Percentiles rank a stretch among this genome's conserved stretches.
These are phyloP conservation scores for Astropecten irregularis DNA, from an alignment of 53 echinoderm and acorn worm genomes.

Conservation along the genomic window DNA sequence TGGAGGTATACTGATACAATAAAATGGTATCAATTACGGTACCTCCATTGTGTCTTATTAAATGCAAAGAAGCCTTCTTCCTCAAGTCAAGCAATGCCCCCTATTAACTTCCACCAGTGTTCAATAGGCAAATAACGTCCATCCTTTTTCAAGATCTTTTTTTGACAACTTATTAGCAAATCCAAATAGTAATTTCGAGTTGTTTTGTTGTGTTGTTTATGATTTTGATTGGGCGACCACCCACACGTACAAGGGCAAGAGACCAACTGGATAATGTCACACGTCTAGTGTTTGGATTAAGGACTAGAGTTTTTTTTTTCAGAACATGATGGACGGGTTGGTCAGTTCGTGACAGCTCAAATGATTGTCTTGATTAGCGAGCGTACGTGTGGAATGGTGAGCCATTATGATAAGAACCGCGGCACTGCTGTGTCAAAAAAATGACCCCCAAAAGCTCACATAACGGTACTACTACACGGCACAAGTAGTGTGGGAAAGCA, in stretches of 20 bases:
- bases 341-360: constrained; percentile 17
- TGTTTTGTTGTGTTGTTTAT: constrained; percentile 49
- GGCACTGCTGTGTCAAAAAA: not conserved
- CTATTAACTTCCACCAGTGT: too few relatives aligned
- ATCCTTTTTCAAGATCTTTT: not conserved
- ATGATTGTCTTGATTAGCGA: not conserved
- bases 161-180: constrained; percentile 3
- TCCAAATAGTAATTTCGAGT: constrained; percentile 32
- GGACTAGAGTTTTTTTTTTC: not conserved
- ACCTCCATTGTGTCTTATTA: too few relatives aligned
- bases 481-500: too few relatives aligned
- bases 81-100: too few relatives aligned
- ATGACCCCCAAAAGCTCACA: too few relatives aligned
- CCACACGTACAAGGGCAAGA: constrained; percentile 12
- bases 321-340: constrained; percentile 16
- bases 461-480: too few relatives aligned
- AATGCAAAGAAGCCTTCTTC: too few relatives aligned
- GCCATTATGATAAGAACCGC: not conserved
- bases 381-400: constrained; percentile 2
- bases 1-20: too few relatives aligned
- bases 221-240: constrained; percentile 50
- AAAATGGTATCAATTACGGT: too few relatives aligned
- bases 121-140: not conserved
- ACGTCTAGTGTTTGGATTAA: constrained; percentile 40
- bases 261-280: constrained; percentile 29